phyloP scores from a whole-genome alignment of 2,113 vertebrate species.

The Paedocypris sp. region DNA sequence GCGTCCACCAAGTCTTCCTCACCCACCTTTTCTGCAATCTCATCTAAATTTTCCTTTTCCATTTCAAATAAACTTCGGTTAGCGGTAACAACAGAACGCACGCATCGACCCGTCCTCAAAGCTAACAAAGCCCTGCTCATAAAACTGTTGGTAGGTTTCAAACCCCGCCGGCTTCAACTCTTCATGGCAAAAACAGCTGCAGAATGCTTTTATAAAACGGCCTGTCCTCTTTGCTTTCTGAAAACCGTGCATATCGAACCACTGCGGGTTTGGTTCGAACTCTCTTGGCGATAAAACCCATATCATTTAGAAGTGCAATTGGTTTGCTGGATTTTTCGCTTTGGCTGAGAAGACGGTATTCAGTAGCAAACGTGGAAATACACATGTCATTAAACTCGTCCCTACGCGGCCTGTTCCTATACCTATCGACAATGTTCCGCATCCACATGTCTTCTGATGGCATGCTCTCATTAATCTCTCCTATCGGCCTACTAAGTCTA shows the following conservation, averaged over 20 bases:
- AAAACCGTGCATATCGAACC: constrained; percentile 8
- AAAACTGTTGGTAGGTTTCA: background rate
- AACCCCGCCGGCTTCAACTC: background rate
- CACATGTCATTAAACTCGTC: background rate
- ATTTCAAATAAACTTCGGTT: background rate
- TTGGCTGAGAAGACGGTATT: background rate
- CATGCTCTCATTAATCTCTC: no score
- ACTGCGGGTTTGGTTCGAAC: background rate
- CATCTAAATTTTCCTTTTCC: background rate
- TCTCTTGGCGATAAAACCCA: background rate
- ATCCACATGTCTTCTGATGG: no score
- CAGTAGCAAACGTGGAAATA: constrained; percentile 2
- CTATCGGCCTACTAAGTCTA: constrained; percentile 9
- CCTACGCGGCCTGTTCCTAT: background rate
- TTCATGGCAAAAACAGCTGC: constrained; percentile 5
- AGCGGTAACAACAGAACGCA: background rate
- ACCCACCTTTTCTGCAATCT: background rate
- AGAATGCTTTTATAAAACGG: background rate
- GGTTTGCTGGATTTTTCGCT: background rate
- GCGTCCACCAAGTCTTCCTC: background rate
- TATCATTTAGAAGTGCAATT: background rate
- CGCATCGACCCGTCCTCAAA: background rate
- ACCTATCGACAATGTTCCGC: constrained; percentile 5
- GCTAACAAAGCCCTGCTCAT: background rate
- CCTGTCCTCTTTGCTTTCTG: background rate